A percentile compares a stretch with the other conserved stretches of the same genome.
Conservation (phyloP, 2,888 invertebrate genomes). For the Halictus ligatus region DNA sequence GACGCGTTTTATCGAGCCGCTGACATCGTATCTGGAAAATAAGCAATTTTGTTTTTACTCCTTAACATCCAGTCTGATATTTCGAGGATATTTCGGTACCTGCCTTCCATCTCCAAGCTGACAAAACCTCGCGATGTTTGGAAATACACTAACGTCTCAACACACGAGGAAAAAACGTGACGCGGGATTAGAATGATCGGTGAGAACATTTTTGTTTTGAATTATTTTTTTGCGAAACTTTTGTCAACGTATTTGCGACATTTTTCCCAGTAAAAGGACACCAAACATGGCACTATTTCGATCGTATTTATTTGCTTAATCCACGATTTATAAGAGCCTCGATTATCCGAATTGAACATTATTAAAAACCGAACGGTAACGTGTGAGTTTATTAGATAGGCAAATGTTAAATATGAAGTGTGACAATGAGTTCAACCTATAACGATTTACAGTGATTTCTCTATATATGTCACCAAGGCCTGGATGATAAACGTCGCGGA, state of each 20-base stretch:
- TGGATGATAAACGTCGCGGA: too few relatives aligned
- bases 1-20: constrained; percentile 61
- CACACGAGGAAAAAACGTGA: neutral
- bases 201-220: neutral
- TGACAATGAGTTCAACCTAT: too few relatives aligned
- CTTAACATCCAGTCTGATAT: constrained; percentile 40
- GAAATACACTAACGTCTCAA: neutral
- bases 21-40: constrained; percentile 55
- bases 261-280: neutral
- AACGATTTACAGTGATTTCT: too few relatives aligned
- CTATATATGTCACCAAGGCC: too few relatives aligned
- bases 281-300: neutral
- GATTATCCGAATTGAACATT: neutral
- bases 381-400: too few relatives aligned
- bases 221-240: neutral
- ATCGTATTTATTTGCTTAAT: neutral
- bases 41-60: constrained; percentile 64
- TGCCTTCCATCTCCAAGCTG: neutral
- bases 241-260: neutral
- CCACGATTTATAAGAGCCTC: neutral
- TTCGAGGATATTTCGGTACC: constrained; percentile 19
- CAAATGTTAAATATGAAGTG: too few relatives aligned
- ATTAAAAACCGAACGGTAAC: too few relatives aligned
- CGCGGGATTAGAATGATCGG: neutral
- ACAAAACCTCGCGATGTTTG: neutral